phyloP scores from a whole-genome alignment of 2,888 invertebrate species.

The Heliconius hortense region DNA sequence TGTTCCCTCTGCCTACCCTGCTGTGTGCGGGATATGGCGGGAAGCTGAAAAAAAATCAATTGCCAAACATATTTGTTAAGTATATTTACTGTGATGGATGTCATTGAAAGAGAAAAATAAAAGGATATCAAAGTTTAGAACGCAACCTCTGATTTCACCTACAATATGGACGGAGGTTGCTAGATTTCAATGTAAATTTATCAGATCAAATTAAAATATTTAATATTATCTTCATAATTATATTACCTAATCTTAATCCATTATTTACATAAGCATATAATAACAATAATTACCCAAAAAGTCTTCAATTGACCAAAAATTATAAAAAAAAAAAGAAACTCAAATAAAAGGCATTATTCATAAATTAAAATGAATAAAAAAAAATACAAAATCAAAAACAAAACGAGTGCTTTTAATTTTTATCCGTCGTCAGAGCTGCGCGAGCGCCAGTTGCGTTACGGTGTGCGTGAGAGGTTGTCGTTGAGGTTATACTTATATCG shows the following conservation, averaged over 20 bases:
- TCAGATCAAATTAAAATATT: neutral
- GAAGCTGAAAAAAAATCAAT: no score
- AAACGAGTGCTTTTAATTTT: constrained; percentile 32
- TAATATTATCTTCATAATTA: constrained; percentile 2
- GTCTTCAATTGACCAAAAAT: neutral
- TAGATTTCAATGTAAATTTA: neutral
- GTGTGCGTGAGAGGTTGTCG: constrained; percentile 36
- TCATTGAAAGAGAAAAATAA: neutral
- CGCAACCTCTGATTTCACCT: neutral
- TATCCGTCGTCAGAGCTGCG: constrained; percentile 24
- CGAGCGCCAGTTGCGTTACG: constrained; percentile 29
- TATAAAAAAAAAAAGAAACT: neutral
- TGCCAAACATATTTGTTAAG: no score
- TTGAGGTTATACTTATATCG: constrained; percentile 7
- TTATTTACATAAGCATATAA: neutral
- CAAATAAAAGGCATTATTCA: neutral
- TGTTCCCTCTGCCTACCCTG: no score
- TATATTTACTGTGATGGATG: no score
- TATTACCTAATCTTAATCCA: neutral
- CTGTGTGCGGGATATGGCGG: no score
- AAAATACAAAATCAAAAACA: neutral
- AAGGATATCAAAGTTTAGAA: neutral
- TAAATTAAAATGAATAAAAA: neutral
- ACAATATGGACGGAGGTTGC: neutral
- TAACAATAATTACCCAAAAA: neutral